These are phyloP conservation scores for Anthrax anthrax DNA, from an alignment of 2,888 invertebrate genomes.

Conservation along the genomic window DNA sequence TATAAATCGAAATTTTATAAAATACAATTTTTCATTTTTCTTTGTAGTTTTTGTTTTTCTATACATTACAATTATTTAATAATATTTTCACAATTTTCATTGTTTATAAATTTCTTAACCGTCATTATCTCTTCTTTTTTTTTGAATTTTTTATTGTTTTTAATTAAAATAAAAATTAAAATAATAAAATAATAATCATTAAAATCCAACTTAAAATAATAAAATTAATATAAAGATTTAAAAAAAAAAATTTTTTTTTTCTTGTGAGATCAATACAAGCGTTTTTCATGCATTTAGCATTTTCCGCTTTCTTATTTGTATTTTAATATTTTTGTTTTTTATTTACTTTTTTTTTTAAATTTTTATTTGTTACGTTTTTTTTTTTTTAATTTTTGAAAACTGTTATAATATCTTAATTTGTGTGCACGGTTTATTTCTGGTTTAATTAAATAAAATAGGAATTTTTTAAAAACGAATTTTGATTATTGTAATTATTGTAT, in stretches of 20 bases:
- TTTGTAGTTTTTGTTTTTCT: neutral
- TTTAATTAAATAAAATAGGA: too few relatives aligned
- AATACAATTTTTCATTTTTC: neutral
- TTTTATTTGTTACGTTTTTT: neutral
- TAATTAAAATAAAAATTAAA: neutral
- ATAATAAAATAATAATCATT: constrained; percentile 1
- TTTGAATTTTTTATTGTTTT: neutral
- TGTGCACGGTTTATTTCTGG: too few relatives aligned
- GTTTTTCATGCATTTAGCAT: neutral
- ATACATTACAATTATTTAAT: neutral
- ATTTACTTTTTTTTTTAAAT: neutral
- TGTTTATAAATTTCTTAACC: constrained; percentile 2
- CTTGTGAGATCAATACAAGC: constrained; percentile 8
- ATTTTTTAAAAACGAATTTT: too few relatives aligned
- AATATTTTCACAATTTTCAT: neutral
- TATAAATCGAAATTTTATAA: neutral
- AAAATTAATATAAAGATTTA: constrained; percentile 1
- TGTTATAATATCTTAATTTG: too few relatives aligned
- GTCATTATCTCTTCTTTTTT: neutral
- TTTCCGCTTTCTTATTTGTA: neutral
- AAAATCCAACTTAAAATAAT: constrained; percentile 5
- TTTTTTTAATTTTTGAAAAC: neutral
- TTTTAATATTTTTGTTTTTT: neutral
- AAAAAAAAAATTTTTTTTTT: constrained; percentile 1
- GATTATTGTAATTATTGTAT: too few relatives aligned